Evolutionary conservation across 2,797 vertebrate genomes (phyloP).

Genomic region (Acrossocheilus wenchowensis): DNA sequence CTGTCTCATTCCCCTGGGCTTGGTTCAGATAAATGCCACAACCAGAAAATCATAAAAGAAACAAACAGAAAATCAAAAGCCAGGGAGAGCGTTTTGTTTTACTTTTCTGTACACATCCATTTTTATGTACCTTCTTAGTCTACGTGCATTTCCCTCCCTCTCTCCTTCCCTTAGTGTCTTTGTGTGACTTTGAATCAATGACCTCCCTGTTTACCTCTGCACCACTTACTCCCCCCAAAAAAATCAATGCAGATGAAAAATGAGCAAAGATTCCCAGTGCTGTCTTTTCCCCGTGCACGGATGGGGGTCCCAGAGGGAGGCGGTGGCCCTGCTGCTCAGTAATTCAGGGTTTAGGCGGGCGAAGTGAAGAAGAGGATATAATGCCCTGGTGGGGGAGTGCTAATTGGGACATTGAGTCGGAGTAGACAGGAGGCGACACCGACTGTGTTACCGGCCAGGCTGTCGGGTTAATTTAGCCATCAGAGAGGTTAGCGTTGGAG

Average conservation of each 20-base stretch:
- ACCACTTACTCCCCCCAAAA: slow-evolving; percentile 35
- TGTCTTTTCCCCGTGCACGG: slow-evolving; percentile 7
- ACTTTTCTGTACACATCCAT: slow-evolving; percentile 13
- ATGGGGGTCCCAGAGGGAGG: slow-evolving; percentile 35
- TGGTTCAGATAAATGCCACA: slow-evolving; percentile 24
- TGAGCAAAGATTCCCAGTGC: slow-evolving; percentile 38
- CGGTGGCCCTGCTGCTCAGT: slow-evolving; percentile 47
- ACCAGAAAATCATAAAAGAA: slow-evolving; percentile 21
- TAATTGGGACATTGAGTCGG: slow-evolving; percentile 45
- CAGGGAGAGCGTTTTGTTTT: background rate
- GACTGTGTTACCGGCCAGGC: slow-evolving; percentile 32
- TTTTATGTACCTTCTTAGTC: slow-evolving; percentile 9
- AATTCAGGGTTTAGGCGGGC: slow-evolving; percentile 26
- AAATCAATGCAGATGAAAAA: slow-evolving; percentile 59
- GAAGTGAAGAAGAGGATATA: slow-evolving; percentile 23
- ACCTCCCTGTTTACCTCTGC: slow-evolving; percentile 36
- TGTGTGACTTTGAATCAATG: slow-evolving; percentile 45
- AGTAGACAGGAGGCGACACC: slow-evolving; percentile 4
- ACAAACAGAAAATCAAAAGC: slow-evolving; percentile 32
- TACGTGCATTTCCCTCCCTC: background rate
- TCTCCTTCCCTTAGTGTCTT: background rate
- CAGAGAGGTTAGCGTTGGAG: slow-evolving; percentile 23
- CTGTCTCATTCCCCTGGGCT: slow-evolving; percentile 24
- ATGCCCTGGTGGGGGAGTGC: slow-evolving; percentile 21
- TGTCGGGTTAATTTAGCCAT: slow-evolving; percentile 44